phyloP scores from a whole-genome alignment of 2,888 invertebrate genomes.

The Odontocerum albicorne region DNA sequence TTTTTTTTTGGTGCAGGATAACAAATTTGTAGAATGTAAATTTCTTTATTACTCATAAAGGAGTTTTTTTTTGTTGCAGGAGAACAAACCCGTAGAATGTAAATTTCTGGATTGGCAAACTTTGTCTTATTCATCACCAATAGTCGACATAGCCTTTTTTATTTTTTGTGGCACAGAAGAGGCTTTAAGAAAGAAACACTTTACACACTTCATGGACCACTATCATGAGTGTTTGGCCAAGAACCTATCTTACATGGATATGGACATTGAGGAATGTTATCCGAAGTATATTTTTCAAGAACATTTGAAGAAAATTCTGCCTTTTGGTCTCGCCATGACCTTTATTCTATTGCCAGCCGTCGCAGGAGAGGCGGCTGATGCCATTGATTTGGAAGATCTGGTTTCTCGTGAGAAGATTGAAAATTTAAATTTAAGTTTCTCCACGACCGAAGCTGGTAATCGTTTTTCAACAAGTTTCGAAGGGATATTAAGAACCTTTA shows the following conservation, averaged over 20 bases:
- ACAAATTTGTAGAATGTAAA: too few relatives aligned
- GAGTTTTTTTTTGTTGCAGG: too few relatives aligned
- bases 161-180: slow-evolving; percentile 25
- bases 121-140: slow-evolving; percentile 12
- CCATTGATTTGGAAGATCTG: slow-evolving; percentile 18
- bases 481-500: slow-evolving; percentile 21
- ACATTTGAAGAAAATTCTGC: slow-evolving; percentile 17
- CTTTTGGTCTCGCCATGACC: slow-evolving; percentile 23
- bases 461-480: slow-evolving; percentile 13
- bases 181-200: slow-evolving; percentile 13
- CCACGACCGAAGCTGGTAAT: slow-evolving; percentile 9
- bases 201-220: slow-evolving; percentile 13
- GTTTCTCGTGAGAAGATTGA: slow-evolving; percentile 14
- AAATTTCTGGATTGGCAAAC: slow-evolving; percentile 27
- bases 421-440: slow-evolving; percentile 12
- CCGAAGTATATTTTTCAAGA: slow-evolving; percentile 19
- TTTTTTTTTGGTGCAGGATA: too few relatives aligned
- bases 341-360: slow-evolving; percentile 15
- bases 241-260: slow-evolving; percentile 14
- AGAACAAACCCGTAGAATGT: slow-evolving; percentile 13
- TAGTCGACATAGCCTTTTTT: slow-evolving; percentile 19
- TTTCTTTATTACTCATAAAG: too few relatives aligned
- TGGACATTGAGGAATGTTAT: slow-evolving; percentile 15
- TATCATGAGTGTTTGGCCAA: slow-evolving; percentile 13
- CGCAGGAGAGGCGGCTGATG: slow-evolving; percentile 26